A percentile compares a stretch with the other conserved stretches of the same genome.
phyloP scores from a whole-genome alignment of 2,113 vertebrate genomes.

The Archocentrus centrarchus region DNA sequence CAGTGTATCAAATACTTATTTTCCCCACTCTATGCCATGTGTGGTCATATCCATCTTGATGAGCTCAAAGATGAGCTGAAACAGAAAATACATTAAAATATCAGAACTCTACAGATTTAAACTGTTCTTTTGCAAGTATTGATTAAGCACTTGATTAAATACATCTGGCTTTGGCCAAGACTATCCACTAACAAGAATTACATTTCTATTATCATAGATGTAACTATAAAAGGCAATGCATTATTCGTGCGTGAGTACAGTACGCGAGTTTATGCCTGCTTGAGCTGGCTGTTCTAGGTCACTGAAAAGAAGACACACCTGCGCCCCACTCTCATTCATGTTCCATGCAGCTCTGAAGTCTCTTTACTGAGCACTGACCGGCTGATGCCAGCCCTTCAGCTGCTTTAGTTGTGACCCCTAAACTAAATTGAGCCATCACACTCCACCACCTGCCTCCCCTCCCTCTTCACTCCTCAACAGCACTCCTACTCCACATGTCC shows the following conservation, averaged over 20 bases:
- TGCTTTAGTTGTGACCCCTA: slow-evolving; percentile 37
- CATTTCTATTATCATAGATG: slow-evolving; percentile 8
- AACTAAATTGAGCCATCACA: slow-evolving; percentile 34
- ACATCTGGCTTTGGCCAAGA: neutral
- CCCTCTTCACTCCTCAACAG: slow-evolving; percentile 26
- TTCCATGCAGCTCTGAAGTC: slow-evolving; percentile 48
- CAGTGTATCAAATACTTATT: no score
- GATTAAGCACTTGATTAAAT: neutral
- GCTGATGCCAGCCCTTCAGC: slow-evolving; percentile 63
- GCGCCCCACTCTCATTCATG: slow-evolving; percentile 59
- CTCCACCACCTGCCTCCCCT: slow-evolving; percentile 1
- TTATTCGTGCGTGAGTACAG: slow-evolving; percentile 41
- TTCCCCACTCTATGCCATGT: no score
- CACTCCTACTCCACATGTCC: slow-evolving; percentile 63
- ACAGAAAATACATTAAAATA: slow-evolving; percentile 1
- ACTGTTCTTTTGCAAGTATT: neutral
- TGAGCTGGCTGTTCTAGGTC: slow-evolving; percentile 72
- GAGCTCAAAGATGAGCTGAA: slow-evolving; percentile 9
- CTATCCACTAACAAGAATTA: neutral
- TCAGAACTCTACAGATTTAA: neutral
- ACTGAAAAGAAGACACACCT: slow-evolving; percentile 76
- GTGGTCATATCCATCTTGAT: slow-evolving; percentile 3
- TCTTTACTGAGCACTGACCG: neutral
- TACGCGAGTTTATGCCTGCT: slow-evolving; percentile 56
- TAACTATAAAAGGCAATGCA: neutral